Base-by-base conservation (phyloP, 2,888 invertebrate genomes). In the Arge pagana region DNA sequence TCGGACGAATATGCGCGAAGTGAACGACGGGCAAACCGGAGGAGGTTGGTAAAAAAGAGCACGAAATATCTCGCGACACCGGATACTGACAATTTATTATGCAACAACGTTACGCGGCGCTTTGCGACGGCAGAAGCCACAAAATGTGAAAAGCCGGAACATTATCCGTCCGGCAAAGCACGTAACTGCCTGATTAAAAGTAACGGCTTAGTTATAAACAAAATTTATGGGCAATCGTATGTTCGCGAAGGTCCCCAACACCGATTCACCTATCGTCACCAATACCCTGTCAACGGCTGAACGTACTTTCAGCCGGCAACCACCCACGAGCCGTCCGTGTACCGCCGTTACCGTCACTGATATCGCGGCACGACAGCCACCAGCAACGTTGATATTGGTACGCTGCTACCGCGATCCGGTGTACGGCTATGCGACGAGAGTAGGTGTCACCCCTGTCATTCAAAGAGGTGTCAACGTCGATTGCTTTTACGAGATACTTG, bases 401-500 rank as follows among this genome's bases (percentile, higher is more conserved):
- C n/a, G n/a, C n/a, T n/a, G n/a, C n/a, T n/a, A n/a, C n/a, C n/a
- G n/a, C n/a, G n/a, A n/a, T n/a, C n/a, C n/a, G n/a, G n/a, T n/a
- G n/a, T n/a, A n/a, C n/a, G n/a, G n/a, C n/a, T n/a, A n/a, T n/a
- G n/a, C n/a, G n/a, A n/a, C n/a, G n/a, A n/a, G n/a, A n/a, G n/a
- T n/a, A n/a, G n/a, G n/a, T n/a, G n/a, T n/a, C n/a, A n/a, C 67
- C 72, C 73, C 74, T 77, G 73, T 75, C 73, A 78, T 74, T 74
- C 72, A 77, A 74, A 77, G 78, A 80, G 78, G 80, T 80, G 80
- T 80, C 79, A 79, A 80, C 80, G 77, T 76, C 78, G 79, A 81
- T 81, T 78, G 78, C 78, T 80, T 81, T 81, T 80, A 81, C 79
- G 80, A 77, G 78, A 79, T 79, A 78, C 78, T 81, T 81, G 81